Conservation (phyloP, 2,888 invertebrate genomes). For the Lissocephala sabroskyi region DNA sequence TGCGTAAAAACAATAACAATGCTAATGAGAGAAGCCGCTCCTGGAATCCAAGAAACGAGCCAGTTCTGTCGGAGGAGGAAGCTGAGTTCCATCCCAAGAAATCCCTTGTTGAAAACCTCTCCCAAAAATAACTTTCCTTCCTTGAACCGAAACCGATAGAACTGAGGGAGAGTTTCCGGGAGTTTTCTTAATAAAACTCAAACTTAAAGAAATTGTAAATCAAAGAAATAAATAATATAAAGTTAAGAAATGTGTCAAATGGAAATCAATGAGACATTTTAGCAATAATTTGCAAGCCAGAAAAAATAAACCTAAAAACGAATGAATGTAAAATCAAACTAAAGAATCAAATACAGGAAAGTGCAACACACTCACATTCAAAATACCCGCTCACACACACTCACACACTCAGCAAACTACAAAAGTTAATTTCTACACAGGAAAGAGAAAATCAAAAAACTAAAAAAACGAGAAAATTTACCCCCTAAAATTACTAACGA, state of each 20-base stretch:
- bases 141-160: too few species aligned
- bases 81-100: too few species aligned
- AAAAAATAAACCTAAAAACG: conserved; percentile 24
- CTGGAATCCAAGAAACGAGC: too few species aligned
- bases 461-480: conserved; percentile 43
- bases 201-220: conserved; percentile 36
- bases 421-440: not conserved
- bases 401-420: conserved; percentile 11
- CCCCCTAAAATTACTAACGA: conserved; percentile 37
- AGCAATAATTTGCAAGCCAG: conserved; percentile 2
- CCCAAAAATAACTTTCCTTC: too few species aligned
- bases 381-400: conserved; percentile 19
- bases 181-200: conserved; percentile 36
- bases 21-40: too few species aligned
- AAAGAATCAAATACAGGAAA: conserved; percentile 61
- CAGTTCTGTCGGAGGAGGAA: too few species aligned
- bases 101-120: too few species aligned
- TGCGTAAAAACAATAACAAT: too few species aligned
- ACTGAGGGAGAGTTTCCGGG: too few species aligned
- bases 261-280: too few species aligned
- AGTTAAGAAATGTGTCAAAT: too few species aligned
- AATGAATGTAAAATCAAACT: conserved; percentile 58
- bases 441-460: conserved; percentile 6
- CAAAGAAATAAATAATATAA: conserved; percentile 21
- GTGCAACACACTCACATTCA: conserved; percentile 17